Conservation (phyloP, 2,888 invertebrate genomes). For the Tiliacea citrago region DNA sequence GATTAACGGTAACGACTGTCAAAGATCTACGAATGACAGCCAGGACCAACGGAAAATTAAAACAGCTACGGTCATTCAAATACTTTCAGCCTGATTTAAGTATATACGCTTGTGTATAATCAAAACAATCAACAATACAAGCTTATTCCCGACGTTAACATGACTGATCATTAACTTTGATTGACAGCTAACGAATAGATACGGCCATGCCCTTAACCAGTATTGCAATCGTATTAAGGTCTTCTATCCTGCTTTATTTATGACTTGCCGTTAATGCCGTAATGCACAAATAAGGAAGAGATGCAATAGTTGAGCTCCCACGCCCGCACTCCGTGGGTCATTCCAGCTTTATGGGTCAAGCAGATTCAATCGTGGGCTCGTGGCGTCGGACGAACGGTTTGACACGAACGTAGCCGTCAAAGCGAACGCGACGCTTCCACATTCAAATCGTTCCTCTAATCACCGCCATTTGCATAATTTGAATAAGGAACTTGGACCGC, state of each 20-base stretch:
- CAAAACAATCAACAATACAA: conserved; percentile 9
- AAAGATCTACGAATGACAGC: no score
- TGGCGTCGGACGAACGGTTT: conserved; percentile 56
- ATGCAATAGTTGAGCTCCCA: conserved; percentile 61
- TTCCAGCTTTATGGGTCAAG: conserved; percentile 65
- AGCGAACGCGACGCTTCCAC: conserved; percentile 58
- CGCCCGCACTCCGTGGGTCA: conserved; percentile 60
- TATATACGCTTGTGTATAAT: not conserved
- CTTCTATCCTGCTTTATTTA: conserved; percentile 40
- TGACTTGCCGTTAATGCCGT: conserved; percentile 43
- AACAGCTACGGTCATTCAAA: not conserved
- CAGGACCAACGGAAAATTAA: not conserved
- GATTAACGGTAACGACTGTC: no score
- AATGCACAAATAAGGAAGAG: conserved; percentile 62
- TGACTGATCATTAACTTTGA: conserved; percentile 23
- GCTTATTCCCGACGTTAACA: not conserved
- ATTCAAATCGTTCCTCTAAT: conserved; percentile 63
- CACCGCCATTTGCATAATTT: conserved; percentile 61
- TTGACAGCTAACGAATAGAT: conserved; percentile 12
- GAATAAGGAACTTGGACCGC: conserved; percentile 44
- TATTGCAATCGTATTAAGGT: conserved; percentile 27
- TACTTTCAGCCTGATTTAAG: not conserved
- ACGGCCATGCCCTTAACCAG: not conserved
- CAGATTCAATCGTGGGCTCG: conserved; percentile 60
- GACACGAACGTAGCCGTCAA: conserved; percentile 55